Evolutionary conservation across 2,113 vertebrate genomes (phyloP), one percentile per base, ranked within the genome.

Genomic region (Seriola rivoliana): DNA sequence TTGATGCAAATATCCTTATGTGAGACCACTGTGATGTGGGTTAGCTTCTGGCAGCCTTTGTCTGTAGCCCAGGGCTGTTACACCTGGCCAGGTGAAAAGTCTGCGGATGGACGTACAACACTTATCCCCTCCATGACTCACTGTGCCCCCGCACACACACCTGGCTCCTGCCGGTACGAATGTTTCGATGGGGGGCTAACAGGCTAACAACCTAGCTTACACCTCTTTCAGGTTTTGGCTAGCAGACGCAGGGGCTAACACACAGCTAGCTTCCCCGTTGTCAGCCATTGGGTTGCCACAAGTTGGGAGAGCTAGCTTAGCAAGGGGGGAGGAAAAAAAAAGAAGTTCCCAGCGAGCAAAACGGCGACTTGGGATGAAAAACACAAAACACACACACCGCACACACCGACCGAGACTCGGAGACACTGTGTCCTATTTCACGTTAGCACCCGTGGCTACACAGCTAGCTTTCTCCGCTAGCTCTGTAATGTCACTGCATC

Each of bases 401-500:
- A 84, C 64, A 77, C 81, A 32, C 63, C 63, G 48, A 57, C 85
- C 54, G 44, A 75, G 54, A 55, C 32, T 65, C 59, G 66, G 82
- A 88, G 88, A 90, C 87, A 88, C 82, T 58, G 89, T 86, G 93
- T 91, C 92, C 90, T 75, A 79, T 78, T 92, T 88, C 78, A 71
- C 55, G 91, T 88, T 93, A 94, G 95, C 95, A 67, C 40, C 67
- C 79, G 59, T 42, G 71, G 90, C 88, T 88, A 80, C 64, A 63
- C 68, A 25, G 93, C 93, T 95, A 95, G 93, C 93, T 38, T 16
- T n/a, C 77, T 36, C 57, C 68, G 94, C 94, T 95, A 95, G 92
- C 93, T 64, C 29, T 57, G 82, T 89, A 89, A 94, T 90, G 91
- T 93, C 93, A 91, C 93, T 75, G 94, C 95, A 94, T 90, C 88